A percentile compares a stretch with the other conserved stretches of the same genome.
Conservation (phyloP, 2,113 vertebrate species). For the Hystrix brachyura region DNA sequence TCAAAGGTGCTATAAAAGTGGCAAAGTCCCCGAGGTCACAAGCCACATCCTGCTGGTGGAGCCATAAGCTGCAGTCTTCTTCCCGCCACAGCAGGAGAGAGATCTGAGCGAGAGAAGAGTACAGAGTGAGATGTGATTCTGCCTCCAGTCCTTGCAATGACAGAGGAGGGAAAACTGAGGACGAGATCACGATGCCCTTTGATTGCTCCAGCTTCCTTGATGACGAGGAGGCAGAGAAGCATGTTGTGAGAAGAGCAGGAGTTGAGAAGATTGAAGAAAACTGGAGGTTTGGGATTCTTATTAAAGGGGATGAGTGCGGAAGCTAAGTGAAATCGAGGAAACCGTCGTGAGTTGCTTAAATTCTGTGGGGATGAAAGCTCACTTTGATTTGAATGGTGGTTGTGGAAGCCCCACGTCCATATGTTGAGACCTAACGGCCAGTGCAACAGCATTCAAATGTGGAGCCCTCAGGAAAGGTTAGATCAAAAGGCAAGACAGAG, state of each 20-base stretch:
- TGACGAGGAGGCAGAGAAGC: not conserved
- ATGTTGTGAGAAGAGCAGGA: not conserved
- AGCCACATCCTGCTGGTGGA: not conserved
- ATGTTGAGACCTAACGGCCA: not conserved
- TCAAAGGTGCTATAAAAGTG: not conserved
- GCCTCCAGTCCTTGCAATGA: not conserved
- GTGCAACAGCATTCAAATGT: no score
- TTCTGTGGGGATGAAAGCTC: not conserved
- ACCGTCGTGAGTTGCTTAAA: not conserved
- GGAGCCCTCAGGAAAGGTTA: not conserved
- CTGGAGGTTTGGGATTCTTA: not conserved
- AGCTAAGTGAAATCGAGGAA: not conserved
- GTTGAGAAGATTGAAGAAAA: not conserved
- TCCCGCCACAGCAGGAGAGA: not conserved
- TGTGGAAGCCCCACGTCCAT: fast-evolving
- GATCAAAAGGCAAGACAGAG: not conserved
- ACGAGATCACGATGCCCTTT: not conserved
- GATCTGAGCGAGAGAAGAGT: not conserved
- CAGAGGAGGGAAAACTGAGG: not conserved
- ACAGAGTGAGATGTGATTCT: fast-evolving
- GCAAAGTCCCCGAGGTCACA: not conserved
- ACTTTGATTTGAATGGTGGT: not conserved
- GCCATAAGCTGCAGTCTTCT: not conserved
- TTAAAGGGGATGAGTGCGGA: not conserved
- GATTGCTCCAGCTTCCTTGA: not conserved